These are phyloP conservation scores for Vanessa cardui DNA, from an alignment of 2,888 invertebrate species.

Conservation along the genomic window DNA sequence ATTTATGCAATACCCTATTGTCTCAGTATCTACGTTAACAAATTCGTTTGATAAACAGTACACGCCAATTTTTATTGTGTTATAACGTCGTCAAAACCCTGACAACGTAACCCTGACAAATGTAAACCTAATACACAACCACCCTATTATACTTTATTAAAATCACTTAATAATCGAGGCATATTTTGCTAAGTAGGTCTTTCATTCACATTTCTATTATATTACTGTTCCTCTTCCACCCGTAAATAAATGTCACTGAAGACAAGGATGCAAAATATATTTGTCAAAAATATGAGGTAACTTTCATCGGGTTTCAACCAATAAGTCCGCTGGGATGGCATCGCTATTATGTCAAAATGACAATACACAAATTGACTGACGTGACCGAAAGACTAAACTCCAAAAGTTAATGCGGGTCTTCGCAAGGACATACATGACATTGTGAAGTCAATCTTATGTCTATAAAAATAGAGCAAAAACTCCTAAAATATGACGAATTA, in stretches of 20 bases:
- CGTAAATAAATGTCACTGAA: constrained; percentile 39
- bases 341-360: constrained; percentile 80
- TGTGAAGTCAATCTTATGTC: constrained; percentile 46
- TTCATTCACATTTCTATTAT: constrained; percentile 54
- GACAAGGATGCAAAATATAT: constrained; percentile 53
- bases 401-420: constrained; percentile 69
- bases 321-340: constrained; percentile 77
- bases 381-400: constrained; percentile 79
- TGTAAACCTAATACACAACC: constrained; percentile 60
- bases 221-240: constrained; percentile 46
- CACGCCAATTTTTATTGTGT: constrained; percentile 50
- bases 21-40: too few relatives aligned
- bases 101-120: constrained; percentile 40
- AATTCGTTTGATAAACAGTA: not conserved
- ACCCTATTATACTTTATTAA: constrained; percentile 73
- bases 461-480: constrained; percentile 36
- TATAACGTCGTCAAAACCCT: constrained; percentile 55
- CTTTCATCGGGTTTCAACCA: constrained; percentile 78
- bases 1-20: too few relatives aligned
- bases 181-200: constrained; percentile 73
- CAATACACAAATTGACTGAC: constrained; percentile 83
- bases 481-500: constrained; percentile 1
- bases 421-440: constrained; percentile 35
- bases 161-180: constrained; percentile 70
- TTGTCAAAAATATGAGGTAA: constrained; percentile 68